These are phyloP conservation scores for Chymomyza caudatula DNA, from an alignment of 2,888 invertebrate species.

Conservation along the genomic window DNA sequence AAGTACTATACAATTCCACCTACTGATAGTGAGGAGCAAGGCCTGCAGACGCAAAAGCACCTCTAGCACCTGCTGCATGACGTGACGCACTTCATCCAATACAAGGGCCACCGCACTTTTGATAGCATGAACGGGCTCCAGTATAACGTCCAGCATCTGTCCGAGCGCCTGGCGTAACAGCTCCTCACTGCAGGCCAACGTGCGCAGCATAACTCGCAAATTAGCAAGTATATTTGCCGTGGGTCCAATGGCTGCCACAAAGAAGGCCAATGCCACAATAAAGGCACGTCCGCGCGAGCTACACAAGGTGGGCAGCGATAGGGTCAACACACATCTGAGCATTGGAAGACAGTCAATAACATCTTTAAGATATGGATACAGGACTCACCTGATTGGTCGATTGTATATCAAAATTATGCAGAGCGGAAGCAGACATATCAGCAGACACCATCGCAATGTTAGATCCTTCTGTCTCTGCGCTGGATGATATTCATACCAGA, in stretches of 20 bases:
- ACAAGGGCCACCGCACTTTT: constrained; percentile 83
- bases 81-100: constrained; percentile 81
- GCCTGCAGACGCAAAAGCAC: constrained; percentile 82
- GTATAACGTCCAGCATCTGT: constrained; percentile 83
- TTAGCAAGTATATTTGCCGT: constrained; percentile 87
- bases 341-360: neutral
- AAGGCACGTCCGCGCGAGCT: constrained; percentile 88
- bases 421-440: constrained; percentile 27
- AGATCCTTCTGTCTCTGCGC: constrained; percentile 5
- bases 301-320: constrained; percentile 87
- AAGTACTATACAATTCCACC: constrained; percentile 58
- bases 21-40: constrained; percentile 82
- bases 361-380: neutral
- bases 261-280: constrained; percentile 85
- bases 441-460: constrained; percentile 30
- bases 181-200: constrained; percentile 88
- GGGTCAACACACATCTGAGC: constrained; percentile 82
- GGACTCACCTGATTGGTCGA: constrained; percentile 59
- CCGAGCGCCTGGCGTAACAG: constrained; percentile 83
- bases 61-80: constrained; percentile 82
- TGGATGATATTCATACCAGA: constrained; percentile 53
- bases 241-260: constrained; percentile 87
- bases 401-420: constrained; percentile 50
- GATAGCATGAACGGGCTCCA: constrained; percentile 84
- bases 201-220: constrained; percentile 85